Base-by-base conservation (phyloP, 2,888 invertebrate species). In the Pseudococcus longispinus region DNA sequence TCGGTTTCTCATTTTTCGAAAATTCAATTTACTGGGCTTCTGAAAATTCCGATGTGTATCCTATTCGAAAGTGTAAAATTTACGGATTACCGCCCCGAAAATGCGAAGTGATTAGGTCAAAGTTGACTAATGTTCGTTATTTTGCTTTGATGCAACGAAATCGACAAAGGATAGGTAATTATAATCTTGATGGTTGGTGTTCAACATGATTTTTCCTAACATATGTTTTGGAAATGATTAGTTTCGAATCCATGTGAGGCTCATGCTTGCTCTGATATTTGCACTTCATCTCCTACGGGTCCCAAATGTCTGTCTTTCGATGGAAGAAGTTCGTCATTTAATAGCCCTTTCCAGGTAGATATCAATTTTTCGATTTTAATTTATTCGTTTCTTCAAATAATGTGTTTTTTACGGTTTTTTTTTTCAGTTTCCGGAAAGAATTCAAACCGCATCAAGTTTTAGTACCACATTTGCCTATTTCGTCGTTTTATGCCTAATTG, bases 1-100 rank as follows among this genome's bases (percentile, higher is more conserved):
- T 85, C 15, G 88, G 88, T 32, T 87, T 89, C 46, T 88, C 88
- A 51, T 70, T 89, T 74, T 95, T 94, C 90, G 96, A 96, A 90
- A 95, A 95, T 90, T 92, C 94, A 88, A 91, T 97, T 0, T 97
- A 95, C 90, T 96, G 95, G 92, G 90, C 94, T 0, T 92, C 89
- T 0, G 88, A 88, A 51, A 84, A 87, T 29, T 77, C 65, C 26
- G 83, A 85, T 6, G 85, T 92, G 0, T 92, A 92, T 77, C 92
- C 92, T 29, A 91, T 95, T 44, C 91, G 91, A 23, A 93, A 93
- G 87, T 95, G 94, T 89, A 91, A 91, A n/a, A 90, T 94, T 51
- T 93, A 92, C 88, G 93, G 92, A 0, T 88, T 90, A 37, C 83
- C 85, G 20, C 86, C 87, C 20, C 82, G 88, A 8, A 87, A 88